Evolutionary conservation across 2,113 vertebrate species (phyloP), one percentile per base, ranked within the genome.

Genomic region (Lutjanus erythropterus): DNA sequence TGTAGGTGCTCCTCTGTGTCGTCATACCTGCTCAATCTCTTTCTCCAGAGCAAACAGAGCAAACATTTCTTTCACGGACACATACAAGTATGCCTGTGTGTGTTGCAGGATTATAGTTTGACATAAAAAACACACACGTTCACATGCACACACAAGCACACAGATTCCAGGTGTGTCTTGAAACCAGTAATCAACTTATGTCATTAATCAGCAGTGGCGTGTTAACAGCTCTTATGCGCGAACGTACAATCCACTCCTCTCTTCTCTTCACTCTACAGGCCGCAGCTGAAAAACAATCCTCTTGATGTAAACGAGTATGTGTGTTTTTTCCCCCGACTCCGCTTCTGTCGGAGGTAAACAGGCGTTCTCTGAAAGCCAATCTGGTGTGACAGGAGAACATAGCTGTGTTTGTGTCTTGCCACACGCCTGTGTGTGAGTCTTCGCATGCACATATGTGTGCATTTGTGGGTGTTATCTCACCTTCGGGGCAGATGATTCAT

Each of bases 401-500:
- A 4, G 21, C 9, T 23, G 7, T 41, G 53, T 71, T 56, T 56
- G 35, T 72, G 52, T 60, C 37, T 35, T 56, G 49, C 46, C 60
- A 80, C 21, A 2, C 9, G 52, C 14, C 35, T 55, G 16, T 46
- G 72, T n/a, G 33, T 76, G 49, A 66, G 69, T 72, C 21, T 65
- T 59, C 73, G 67, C 62, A 47, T 83, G 83, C 33, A 0, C 67
- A 70, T 79, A 74, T 75, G 87, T 78, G 81, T 80, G 50, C 62
- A 58, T 86, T 58, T 75, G 84, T 78, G 82, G 65, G 86, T 88
- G 90, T 91, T 82, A 73, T 68, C 72, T 70, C 86, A 87, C 77
- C 72, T 85, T 72, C 77, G 78, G 78, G 81, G 62, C 70, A 64
- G 80, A 89, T 91, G 86, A 93, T 91, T 90, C 90, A 92, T 90